A percentile compares a stretch with the other conserved stretches of the same genome.
These are phyloP conservation scores for Scytalopus superciliaris DNA, from an alignment of 2,113 vertebrate species.

Conservation along the genomic window DNA sequence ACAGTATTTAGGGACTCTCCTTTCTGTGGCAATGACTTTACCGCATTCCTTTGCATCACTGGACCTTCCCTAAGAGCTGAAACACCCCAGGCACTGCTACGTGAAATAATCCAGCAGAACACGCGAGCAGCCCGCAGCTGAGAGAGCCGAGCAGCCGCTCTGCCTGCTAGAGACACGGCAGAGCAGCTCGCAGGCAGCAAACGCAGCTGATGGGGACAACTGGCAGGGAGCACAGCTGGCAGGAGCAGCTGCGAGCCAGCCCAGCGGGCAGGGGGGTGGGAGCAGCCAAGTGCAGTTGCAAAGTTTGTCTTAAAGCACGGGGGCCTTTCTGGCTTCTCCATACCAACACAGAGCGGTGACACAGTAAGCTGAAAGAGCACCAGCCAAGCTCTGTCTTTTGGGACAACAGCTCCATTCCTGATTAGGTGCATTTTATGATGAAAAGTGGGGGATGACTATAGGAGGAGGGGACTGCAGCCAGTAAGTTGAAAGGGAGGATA, in stretches of 20 bases:
- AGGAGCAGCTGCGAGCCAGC: background rate
- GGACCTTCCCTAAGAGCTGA: background rate
- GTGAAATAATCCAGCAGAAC: background rate
- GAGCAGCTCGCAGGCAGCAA: background rate
- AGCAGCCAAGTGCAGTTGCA: background rate
- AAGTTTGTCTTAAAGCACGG: background rate
- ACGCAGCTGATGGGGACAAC: background rate
- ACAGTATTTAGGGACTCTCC: background rate
- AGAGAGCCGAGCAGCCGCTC: background rate
- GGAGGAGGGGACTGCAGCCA: background rate
- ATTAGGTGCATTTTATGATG: background rate
- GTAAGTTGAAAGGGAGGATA: background rate
- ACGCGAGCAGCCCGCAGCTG: background rate
- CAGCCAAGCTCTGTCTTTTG: background rate
- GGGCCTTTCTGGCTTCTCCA: background rate
- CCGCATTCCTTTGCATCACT: accelerated
- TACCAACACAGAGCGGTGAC: background rate
- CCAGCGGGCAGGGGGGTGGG: background rate
- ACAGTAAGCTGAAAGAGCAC: accelerated
- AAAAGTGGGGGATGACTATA: background rate
- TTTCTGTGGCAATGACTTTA: background rate
- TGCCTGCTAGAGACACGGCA: accelerated
- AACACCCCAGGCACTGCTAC: background rate
- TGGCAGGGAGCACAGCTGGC: background rate
- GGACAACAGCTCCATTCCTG: accelerated